phyloP scores from a whole-genome alignment of 2,113 vertebrate species.

The Nesogale talazaci region DNA sequence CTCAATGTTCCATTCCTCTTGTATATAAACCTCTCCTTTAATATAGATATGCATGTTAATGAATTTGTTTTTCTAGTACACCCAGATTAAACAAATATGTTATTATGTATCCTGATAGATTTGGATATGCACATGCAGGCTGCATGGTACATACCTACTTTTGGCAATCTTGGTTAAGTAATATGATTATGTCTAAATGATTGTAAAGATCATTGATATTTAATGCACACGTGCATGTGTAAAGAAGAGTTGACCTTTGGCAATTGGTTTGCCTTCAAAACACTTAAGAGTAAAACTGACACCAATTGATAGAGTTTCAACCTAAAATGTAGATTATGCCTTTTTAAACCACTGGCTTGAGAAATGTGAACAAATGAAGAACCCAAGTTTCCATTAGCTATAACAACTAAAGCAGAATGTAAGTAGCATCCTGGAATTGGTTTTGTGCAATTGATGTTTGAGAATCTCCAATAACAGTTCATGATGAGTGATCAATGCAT shows the following conservation, averaged over 20 bases:
- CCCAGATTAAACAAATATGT: too few relatives aligned
- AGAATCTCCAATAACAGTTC: neutral
- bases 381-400: neutral
- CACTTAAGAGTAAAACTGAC: neutral
- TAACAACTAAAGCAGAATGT: neutral
- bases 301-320: neutral
- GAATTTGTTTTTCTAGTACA: too few relatives aligned
- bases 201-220: neutral
- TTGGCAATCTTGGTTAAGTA: neutral
- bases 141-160: neutral
- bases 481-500: neutral
- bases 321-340: neutral
- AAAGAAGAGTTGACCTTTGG: neutral
- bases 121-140: neutral
- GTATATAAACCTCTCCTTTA: too few relatives aligned
- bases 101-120: neutral
- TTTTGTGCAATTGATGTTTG: neutral
- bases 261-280: neutral
- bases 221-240: neutral
- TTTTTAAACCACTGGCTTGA: neutral
- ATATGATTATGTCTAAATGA: neutral
- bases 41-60: too few relatives aligned
- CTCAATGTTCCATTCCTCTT: too few relatives aligned
- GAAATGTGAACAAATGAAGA: conserved; percentile 22
- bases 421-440: neutral